These are phyloP conservation scores for Gnathonemus echidnorhynchus DNA, from an alignment of 2,113 vertebrate genomes.

Conservation along the genomic window DNA sequence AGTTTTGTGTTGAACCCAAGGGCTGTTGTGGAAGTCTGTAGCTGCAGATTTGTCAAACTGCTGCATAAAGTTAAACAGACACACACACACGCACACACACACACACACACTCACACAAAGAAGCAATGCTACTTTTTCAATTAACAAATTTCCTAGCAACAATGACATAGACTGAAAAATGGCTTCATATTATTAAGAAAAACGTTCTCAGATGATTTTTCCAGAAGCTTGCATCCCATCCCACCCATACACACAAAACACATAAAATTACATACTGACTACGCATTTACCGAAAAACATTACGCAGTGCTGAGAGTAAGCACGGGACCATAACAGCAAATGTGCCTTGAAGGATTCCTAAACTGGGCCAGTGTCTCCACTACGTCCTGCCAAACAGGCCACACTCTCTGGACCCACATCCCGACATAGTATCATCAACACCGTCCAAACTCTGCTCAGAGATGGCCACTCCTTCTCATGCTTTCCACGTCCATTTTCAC, in stretches of 20 bases:
- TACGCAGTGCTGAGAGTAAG: neutral
- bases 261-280: neutral
- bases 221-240: neutral
- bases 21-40: slow-evolving; percentile 11
- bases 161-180: neutral
- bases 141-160: slow-evolving; percentile 18
- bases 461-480: neutral
- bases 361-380: neutral
- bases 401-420: neutral
- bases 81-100: neutral
- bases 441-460: neutral
- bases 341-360: neutral
- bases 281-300: neutral
- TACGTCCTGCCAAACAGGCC: neutral
- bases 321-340: neutral
- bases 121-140: slow-evolving; percentile 21
- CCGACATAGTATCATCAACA: neutral
- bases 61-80: neutral
- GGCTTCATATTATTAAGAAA: slow-evolving; percentile 23
- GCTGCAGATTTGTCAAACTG: neutral
- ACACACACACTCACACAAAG: neutral
- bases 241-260: neutral
- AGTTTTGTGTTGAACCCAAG: slow-evolving; percentile 7
- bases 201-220: slow-evolving; percentile 14
- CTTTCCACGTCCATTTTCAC: neutral